Evolutionary conservation across 2,113 vertebrate species (phyloP), one percentile per base, ranked within the genome.

Genomic region (Nothocercus julius): DNA sequence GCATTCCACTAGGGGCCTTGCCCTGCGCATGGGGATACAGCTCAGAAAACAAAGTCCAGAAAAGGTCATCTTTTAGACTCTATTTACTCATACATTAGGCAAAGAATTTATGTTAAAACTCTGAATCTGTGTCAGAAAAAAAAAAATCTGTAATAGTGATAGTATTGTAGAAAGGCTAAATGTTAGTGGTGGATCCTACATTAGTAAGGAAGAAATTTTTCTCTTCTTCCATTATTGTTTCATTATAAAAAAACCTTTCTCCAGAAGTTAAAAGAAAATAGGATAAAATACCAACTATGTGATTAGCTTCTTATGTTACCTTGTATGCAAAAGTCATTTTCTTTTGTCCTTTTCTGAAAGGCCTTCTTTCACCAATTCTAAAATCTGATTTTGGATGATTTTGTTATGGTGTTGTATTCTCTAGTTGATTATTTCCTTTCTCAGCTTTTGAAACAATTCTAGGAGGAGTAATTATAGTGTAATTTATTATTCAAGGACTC

Each of bases 211-310:
- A 59, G 36, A 86, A 15, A 15, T 38, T n/a, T 84, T 86, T 74
- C 61, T 68, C 16, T 84, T 87, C 34, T 36, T 88, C 84, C 1
- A 5, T 83, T 82, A 59, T 77, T 85, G 28, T 87, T n/a, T 66
- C 30, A 85, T 34, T 61, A 61, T n/a, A 74, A 85, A 45, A 77
- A 73, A 17, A 28, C 7, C 13, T 9, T 22, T 47, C 58, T 69
- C n/a, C 34, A 80, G 64, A 72, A 59, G 27, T 74, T 86, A 81
- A 90, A 89, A 92, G 49, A 87, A 91, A 92, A 76, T 18, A 27
- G 59, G 40, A 58, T 54, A 66, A 90, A 79, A 80, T 59, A 56
- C 7, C 49, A 38, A 32, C 32, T 53, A 53, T 54, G 5, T 40
- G 63, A 70, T 74, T 81, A 80, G 49, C 18, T 77, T 44, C 20